These are phyloP conservation scores for Xanthia icteritia DNA, from an alignment of 2,888 invertebrate species.

Conservation along the genomic window DNA sequence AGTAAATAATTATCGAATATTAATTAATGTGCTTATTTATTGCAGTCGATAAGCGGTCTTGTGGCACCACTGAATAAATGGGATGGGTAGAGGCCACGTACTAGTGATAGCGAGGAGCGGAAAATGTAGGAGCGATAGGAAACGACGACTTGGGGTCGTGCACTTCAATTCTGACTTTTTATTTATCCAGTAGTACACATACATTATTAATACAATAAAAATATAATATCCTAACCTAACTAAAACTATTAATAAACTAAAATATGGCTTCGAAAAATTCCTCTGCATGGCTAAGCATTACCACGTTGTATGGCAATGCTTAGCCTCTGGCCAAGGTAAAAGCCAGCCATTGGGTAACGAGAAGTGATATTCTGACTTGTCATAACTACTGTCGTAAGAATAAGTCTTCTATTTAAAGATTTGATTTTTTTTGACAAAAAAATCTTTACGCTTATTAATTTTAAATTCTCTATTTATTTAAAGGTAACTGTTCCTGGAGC, in stretches of 20 bases:
- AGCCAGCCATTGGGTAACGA: no score
- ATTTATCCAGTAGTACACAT: no score
- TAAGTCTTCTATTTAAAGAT: not conserved
- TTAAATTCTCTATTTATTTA: not conserved
- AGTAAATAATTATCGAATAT: constrained; percentile 76
- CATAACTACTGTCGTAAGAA: not conserved
- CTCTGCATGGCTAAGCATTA: no score
- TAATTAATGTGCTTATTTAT: constrained; percentile 79
- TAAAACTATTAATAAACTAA: no score
- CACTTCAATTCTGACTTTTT: not conserved
- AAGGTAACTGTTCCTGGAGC: not conserved
- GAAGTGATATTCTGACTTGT: no score
- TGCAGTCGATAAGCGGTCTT: constrained; percentile 73
- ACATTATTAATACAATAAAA: no score
- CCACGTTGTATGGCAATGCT: no score
- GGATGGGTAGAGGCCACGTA: constrained; percentile 19
- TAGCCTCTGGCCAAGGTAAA: no score
- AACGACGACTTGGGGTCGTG: not conserved
- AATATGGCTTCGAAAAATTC: no score
- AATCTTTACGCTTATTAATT: not conserved
- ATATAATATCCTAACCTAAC: no score
- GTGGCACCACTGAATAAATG: constrained; percentile 53
- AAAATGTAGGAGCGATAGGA: not conserved
- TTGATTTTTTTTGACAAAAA: not conserved
- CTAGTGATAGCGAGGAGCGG: constrained; percentile 33